Base-by-base conservation (phyloP, 2,113 vertebrate species). In the Carollia perspicillata region DNA sequence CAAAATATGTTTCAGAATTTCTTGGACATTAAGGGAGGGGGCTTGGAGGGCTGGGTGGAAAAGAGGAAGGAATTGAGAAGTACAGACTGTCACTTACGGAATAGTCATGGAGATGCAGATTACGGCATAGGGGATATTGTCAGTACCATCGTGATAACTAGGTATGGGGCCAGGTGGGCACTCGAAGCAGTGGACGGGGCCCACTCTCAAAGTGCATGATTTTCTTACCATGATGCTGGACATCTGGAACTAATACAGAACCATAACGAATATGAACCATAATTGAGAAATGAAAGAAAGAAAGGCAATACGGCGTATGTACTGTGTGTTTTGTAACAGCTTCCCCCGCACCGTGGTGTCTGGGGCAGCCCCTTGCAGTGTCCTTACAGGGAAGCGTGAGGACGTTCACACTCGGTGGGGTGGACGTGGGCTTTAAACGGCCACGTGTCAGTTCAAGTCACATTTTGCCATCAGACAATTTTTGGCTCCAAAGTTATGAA, bases 391-490 rank as follows among this genome's bases (percentile, higher is more conserved):
- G n/a, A 40, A 78, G 49, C 1, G 1, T 0, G 17, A 58, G 22
- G 44, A 22, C 3, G 6, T 58, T 78, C 60, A 30, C 18, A 1
- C 18, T 65, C 20, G 1, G 18, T 11, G n/a, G 6, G 37, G 5
- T 9, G 37, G 66, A 68, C 51, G 11, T 40, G 55, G 33, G 58
- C 49, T 33, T 47, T 18, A n/a, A 30, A 51, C 22, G 14, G 33
- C 37, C n/a, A 2, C 49, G 11, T 33, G 9, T 51, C 37, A 17
- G 8, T 69, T 63, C 42, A 63, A 28, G 16, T 66, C 87, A 69
- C 51, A 40, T 75, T 84, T 89, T 91, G 22, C 55, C 74, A 63
- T 87, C 28, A 84, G 93, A 80, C 37, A 23, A 12, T 66, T 92
- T 92, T 78, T 40, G 79, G 30, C 68, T 58, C 79, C 35, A 58